Evolutionary conservation across 2,888 invertebrate genomes (phyloP), one percentile per base, ranked within the genome.

Genomic region (Torymus tubicola): DNA sequence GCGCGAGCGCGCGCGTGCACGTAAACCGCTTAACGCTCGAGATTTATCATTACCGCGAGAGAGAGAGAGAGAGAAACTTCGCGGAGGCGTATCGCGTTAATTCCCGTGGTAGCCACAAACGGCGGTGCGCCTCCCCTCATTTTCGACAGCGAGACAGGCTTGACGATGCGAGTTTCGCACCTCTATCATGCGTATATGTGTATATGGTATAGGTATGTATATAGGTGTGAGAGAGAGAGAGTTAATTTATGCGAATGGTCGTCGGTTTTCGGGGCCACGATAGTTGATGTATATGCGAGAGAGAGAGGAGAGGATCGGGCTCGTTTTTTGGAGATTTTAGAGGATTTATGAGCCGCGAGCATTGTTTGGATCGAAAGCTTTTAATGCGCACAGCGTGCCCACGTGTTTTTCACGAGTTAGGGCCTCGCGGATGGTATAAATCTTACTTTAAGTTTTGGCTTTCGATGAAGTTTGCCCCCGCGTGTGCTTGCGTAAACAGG

Each of bases 11-110:
- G 60, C 63, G 50, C n/a, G 52, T 63, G 24, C 31, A 5, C 42
- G 67, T 57, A 55, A 21, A 57, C 21, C 68, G 57, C 42, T 42
- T 42, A 42, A 53, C 63, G 67, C 65, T 18, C 70, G 84, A 87
- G 87, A 89, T 89, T 89, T 89, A 89, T 89, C 87, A 86, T 86
- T 82, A 86, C 86, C 86, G 57, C 64, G 73, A 81, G 77, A 16
- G 24, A 52, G 61, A 18, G 61, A 18, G n/a, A 18, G 63, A 31
- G 31, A 31, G 70, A 74, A 88, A 88, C 87, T 88, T 88, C 82
- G 84, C 84, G 31, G 31, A 31, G 2, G 81, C 82, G 83, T 82
- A 84, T 83, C 77, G 83, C 69, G 80, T 82, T 82, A 82, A 82
- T 81, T 81, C 78, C 72, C 58, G 64, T 5, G 42, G 63, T n/a